Evolutionary conservation across 2,797 vertebrate species (phyloP), one percentile per base, ranked within the genome.

Genomic region (Sebastes miniatus): DNA sequence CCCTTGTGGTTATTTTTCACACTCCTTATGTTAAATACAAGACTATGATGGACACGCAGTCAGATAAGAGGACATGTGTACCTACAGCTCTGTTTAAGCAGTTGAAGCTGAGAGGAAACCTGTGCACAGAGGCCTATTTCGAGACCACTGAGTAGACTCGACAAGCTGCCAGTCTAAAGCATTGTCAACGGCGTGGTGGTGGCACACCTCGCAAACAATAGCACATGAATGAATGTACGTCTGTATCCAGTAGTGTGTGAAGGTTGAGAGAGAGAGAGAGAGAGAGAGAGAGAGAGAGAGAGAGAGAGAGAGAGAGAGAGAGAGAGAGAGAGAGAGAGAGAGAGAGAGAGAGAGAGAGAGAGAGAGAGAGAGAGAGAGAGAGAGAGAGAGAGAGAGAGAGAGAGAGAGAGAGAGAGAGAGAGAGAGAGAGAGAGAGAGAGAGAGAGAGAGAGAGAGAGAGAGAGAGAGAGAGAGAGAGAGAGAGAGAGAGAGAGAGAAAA

Each of bases 141-240:
- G 24, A 89, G 79, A 80, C 59, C 57, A 25, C 64, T 76, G 84
- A 90, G 80, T 31, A 52, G 86, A 88, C 69, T 0, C 82, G 89
- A 91, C 88, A 85, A 81, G 76, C 89, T 89, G 91, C 84, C 87
- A 83, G 82, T 87, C 85, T 90, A 77, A 69, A 64, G 87, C 62
- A 81, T 7, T 72, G 83, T 90, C 89, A 91, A 76, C 87, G 61
- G 66, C 54, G 4, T n/a, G 69, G 80, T 78, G 69, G 80, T 79
- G 85, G 79, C 88, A 82, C 89, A 83, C 84, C 83, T 84, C 36
- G 36, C 71, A 76, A 86, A 87, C 87, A 87, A 82, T 71, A n/a
- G 79, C 52, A 20, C 56, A 34, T 14, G 36, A 58, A 52, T 52
- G 43, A 47, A 72, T 65, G 69, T 79, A 27, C 18, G 56, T 73